Base-by-base conservation (phyloP, 2,888 invertebrate species). In the Callinectes sapidus region DNA sequence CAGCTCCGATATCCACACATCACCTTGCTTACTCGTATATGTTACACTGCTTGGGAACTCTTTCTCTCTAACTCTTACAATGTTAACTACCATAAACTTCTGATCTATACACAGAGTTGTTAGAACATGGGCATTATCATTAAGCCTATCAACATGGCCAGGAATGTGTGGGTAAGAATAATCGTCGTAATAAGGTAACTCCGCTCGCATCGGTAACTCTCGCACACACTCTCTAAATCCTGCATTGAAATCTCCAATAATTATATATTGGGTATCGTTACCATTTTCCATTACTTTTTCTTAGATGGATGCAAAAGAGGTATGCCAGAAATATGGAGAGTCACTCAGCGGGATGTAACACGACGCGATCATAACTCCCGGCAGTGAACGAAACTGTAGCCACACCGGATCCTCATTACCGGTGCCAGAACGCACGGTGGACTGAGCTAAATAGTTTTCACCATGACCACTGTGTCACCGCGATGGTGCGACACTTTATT, bases 1-100 rank as follows among this genome's bases (percentile, higher is more conserved):
- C 66, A 71, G 0, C 8, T 71, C 66, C 2, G 66, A 71, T 71
- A n/a, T n/a, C 66, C 66, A 71, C 1, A 3, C n/a, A n/a, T 23
- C 23, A n/a, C n/a, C 66, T 71, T 71, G 66, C 66, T 71, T 71
- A n/a, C n/a, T n/a, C n/a, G n/a, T n/a, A n/a, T 71, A 71, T n/a
- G 66, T 71, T n/a, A n/a, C 2, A 23, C 5, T 71, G n/a, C 66
- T 71, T 71, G 66, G 5, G 2, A 71, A 71, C 32, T 81, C 77
- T 14, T 81, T 81, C 16, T 32, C 14, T 81, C 77, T 32, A 6
- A 42, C 42, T 42, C 42, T 42, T 42, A 42, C 2, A 42, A 3
- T 42, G 42, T 81, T 81, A 81, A 81, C 16, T 14, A 81, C 77
- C 32, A 35, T 35, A 2, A 81, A 10, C 8, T 81, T 81, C 32